A percentile compares a stretch with the other conserved stretches of the same genome.
phyloP scores from a whole-genome alignment of 2,888 invertebrate species.

The Azorinus chamasolen region DNA sequence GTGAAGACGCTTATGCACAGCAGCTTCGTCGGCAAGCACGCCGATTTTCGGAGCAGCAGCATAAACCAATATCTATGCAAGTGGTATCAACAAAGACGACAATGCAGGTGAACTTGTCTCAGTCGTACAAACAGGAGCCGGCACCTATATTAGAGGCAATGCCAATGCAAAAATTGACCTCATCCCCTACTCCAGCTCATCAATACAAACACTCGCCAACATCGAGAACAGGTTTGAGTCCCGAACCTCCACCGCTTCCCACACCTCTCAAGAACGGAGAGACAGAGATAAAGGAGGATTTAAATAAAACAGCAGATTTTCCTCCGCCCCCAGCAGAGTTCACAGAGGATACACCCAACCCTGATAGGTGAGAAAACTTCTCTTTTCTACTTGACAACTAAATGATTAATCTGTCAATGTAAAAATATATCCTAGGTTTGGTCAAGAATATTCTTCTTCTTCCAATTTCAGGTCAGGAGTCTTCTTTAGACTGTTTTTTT shows the following conservation, averaged over 20 bases:
- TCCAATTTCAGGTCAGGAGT: too few species aligned
- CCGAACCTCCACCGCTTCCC: slow-evolving; percentile 70
- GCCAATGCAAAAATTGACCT: slow-evolving; percentile 53
- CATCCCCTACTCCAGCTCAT: slow-evolving; percentile 29
- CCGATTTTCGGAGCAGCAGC: slow-evolving; percentile 82
- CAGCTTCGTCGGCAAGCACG: slow-evolving; percentile 81
- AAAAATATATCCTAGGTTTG: too few species aligned
- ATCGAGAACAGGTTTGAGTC: slow-evolving; percentile 28
- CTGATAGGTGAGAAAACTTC: slow-evolving; percentile 36
- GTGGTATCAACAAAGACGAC: slow-evolving; percentile 66
- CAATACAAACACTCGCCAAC: slow-evolving; percentile 44
- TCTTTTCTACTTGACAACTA: slow-evolving; percentile 1
- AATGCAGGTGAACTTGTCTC: slow-evolving; percentile 66
- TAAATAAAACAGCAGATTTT: slow-evolving; percentile 55
- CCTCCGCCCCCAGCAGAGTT: slow-evolving; percentile 60
- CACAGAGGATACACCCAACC: slow-evolving; percentile 27
- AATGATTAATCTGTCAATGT: too few species aligned
- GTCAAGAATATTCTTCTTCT: too few species aligned
- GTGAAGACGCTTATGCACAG: slow-evolving; percentile 78
- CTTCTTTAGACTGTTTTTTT: too few species aligned
- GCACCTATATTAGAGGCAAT: slow-evolving; percentile 75
- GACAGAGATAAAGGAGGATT: slow-evolving; percentile 45
- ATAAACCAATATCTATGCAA: slow-evolving; percentile 65
- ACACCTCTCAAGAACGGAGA: slow-evolving; percentile 69
- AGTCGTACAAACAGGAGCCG: slow-evolving; percentile 76